A percentile compares a stretch with the other conserved stretches of the same genome.
Evolutionary conservation across 2,113 vertebrate species (phyloP).

Genomic region (Paratilapia polleni): DNA sequence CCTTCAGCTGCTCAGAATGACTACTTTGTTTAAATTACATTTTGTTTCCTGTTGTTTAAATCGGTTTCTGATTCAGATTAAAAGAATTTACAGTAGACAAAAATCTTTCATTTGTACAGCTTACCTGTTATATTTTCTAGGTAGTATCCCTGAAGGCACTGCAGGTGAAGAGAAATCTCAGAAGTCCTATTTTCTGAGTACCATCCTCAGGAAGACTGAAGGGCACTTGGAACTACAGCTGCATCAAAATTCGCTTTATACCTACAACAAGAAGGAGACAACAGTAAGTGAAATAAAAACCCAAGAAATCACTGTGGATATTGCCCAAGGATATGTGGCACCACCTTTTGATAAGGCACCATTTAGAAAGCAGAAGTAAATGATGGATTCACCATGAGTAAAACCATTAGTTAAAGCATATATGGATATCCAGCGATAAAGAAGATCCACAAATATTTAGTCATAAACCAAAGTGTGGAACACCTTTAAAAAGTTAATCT

Average conservation of each 20-base stretch:
- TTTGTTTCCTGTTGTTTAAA: not conserved
- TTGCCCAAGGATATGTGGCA: not conserved
- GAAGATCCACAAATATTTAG: not conserved
- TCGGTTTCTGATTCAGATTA: not conserved
- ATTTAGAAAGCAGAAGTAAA: not conserved
- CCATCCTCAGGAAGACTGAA: slow-evolving; percentile 62
- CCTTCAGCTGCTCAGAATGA: not conserved
- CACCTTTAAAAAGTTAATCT: not conserved
- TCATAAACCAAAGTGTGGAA: too few species aligned
- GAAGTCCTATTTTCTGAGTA: slow-evolving; percentile 32
- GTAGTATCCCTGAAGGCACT: slow-evolving; percentile 47
- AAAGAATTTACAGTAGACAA: not conserved
- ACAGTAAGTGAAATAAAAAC: not conserved
- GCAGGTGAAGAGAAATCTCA: slow-evolving; percentile 18
- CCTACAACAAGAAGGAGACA: slow-evolving; percentile 49
- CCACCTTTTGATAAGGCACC: not conserved
- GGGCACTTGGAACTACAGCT: slow-evolving; percentile 41
- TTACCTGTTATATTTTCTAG: slow-evolving; percentile 74
- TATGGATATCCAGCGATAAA: not conserved
- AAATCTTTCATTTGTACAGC: not conserved
- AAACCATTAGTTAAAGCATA: not conserved
- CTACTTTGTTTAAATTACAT: not conserved
- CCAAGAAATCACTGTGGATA: not conserved
- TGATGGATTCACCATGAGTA: not conserved
- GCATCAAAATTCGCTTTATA: slow-evolving; percentile 40